Evolutionary conservation across 2,888 invertebrate species (phyloP).

Genomic region (Melinaea menophilus): DNA sequence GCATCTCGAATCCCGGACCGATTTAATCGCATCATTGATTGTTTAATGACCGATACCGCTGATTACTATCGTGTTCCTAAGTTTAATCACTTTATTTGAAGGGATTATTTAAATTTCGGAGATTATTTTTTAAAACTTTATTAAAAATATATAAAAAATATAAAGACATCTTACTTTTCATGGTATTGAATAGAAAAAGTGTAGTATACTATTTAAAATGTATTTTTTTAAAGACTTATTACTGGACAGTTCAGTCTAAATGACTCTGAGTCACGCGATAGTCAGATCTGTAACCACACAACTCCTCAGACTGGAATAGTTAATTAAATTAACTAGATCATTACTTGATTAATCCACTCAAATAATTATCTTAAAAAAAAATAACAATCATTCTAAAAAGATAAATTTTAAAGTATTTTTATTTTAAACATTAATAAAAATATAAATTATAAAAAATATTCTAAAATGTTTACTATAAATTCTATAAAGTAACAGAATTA

Average conservation of each 20-base stretch:
- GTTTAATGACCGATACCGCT: conserved; percentile 35
- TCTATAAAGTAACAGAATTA: too few species aligned
- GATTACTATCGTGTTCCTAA: conserved; percentile 35
- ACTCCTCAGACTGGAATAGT: background rate
- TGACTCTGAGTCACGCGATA: conserved; percentile 1
- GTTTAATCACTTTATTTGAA: conserved; percentile 41
- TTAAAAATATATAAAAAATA: too few species aligned
- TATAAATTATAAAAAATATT: too few species aligned
- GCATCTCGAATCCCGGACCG: conserved; percentile 40
- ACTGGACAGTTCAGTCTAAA: conserved; percentile 7
- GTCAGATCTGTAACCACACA: background rate
- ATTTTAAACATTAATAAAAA: too few species aligned
- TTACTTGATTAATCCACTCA: background rate
- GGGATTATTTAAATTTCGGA: conserved; percentile 6
- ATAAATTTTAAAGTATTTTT: too few species aligned
- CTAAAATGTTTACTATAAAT: too few species aligned
- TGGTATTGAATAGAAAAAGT: background rate
- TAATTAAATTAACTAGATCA: background rate
- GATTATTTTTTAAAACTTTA: too few species aligned
- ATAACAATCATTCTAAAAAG: background rate
- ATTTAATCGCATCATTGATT: conserved; percentile 49
- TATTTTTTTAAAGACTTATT: conserved; percentile 14
- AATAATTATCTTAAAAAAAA: background rate
- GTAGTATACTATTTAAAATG: background rate
- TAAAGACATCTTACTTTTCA: too few species aligned